Evolutionary conservation across 2,797 vertebrate genomes (phyloP).

Genomic region (Chlorospingus semifuscus): DNA sequence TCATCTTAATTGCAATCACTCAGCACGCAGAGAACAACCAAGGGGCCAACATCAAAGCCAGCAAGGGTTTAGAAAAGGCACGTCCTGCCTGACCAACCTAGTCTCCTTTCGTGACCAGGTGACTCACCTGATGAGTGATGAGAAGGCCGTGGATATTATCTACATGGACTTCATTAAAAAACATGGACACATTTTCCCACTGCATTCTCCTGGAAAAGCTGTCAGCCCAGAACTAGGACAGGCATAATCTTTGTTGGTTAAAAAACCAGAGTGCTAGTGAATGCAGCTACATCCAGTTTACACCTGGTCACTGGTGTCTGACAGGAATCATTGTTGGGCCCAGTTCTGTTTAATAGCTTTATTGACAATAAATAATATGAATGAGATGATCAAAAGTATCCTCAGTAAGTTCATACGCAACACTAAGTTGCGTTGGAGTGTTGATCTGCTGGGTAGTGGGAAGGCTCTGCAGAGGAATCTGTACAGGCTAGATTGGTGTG

Average conservation of each 20-base stretch:
- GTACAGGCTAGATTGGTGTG: fast-evolving
- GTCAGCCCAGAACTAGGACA: too few species aligned
- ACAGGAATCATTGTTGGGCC: too few species aligned
- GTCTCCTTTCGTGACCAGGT: neutral
- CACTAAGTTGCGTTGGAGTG: neutral
- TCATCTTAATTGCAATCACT: neutral
- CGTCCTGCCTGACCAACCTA: neutral
- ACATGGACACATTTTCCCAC: neutral
- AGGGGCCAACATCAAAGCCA: neutral
- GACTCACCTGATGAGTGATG: neutral
- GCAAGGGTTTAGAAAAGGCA: neutral
- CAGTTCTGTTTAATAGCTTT: neutral
- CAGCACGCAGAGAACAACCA: fast-evolving
- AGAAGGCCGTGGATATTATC: neutral
- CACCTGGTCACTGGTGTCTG: neutral
- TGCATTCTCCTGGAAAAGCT: neutral
- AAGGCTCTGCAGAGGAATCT: neutral
- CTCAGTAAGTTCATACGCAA: neutral
- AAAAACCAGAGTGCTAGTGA: neutral
- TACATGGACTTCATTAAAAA: neutral
- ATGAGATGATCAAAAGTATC: neutral
- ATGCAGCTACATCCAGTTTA: too few species aligned
- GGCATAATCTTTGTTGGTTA: neutral
- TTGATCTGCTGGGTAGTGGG: neutral
- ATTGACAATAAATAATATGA: neutral